Base-by-base conservation (phyloP, 2,888 invertebrate genomes). In the Lepidocyrtinus sp. region DNA sequence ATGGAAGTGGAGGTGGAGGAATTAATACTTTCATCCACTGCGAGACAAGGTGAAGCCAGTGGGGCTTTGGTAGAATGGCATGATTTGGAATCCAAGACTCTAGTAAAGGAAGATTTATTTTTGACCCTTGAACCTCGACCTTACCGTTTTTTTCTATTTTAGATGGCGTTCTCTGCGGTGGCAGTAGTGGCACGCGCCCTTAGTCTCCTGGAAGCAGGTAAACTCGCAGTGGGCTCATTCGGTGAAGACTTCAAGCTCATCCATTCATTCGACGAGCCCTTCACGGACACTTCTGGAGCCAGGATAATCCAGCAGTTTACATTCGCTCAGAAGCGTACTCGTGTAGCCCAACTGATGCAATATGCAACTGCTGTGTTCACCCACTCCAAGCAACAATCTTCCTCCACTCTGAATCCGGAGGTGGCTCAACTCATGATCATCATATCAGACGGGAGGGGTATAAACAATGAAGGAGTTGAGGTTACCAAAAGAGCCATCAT, bases 381-480 rank as follows among this genome's bases (percentile, higher is more conserved):
- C 87, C 80, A 84, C 1, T 75, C 80, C 55, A 83, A 83, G 68
- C 64, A 75, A 26, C n/a, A n/a, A n/a, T 55, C 75, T 12, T 5
- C 50, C 7, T 50, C 74, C 5, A 74, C 82, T 12, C 73, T 82
- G 88, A 7, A 87, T 86, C 45, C 83, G 88, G 89, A 92, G 2
- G 92, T 92, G 81, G 94, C 97, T 0, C 97, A 96, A 89, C 89
- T 99, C 59, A 89, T 99, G 84, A 91, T 99, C 17, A 92, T 99
- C 9, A 92, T 99, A 1, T 97, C 98, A 46, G 99, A 99, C 89
- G 99, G 99, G 0, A 91, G 97, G 59, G 97, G 97, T 0, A 93
- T 98, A 84, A 94, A 94, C 2, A 89, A 90, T 63, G 95, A 96
- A 88, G 98, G 98, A 0, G 93, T 93, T 87, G 92, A 93, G 0